Percentiles rank a stretch among this genome's conserved stretches.
These are phyloP conservation scores for Trachemys scripta DNA, from an alignment of 2,113 vertebrate genomes.

Conservation along the genomic window DNA sequence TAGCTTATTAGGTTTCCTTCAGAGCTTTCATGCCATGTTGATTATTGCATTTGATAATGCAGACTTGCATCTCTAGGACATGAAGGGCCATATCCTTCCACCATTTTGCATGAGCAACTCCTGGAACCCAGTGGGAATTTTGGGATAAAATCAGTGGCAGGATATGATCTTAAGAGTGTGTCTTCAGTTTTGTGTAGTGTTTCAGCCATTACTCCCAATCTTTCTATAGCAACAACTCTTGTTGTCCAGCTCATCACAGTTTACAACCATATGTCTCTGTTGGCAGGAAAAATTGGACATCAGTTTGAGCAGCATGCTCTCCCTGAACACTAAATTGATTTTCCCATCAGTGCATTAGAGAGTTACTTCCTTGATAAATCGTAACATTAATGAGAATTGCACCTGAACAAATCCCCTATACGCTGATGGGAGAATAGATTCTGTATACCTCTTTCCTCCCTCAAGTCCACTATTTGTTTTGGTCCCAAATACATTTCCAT, in stretches of 20 bases:
- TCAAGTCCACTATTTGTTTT: slow-evolving; percentile 42
- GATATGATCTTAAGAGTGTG: neutral
- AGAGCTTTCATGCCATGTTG: rapidly evolving
- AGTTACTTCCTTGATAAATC: slow-evolving; percentile 52
- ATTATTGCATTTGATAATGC: neutral
- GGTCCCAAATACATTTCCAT: slow-evolving; percentile 20
- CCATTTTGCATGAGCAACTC: neutral
- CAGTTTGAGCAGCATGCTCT: slow-evolving; percentile 41
- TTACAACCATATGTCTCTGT: slow-evolving; percentile 16
- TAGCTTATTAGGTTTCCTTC: neutral
- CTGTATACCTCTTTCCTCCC: slow-evolving; percentile 43
- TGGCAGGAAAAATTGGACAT: slow-evolving; percentile 31
- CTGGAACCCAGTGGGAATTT: neutral
- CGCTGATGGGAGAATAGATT: neutral
- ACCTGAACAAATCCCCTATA: slow-evolving; percentile 25
- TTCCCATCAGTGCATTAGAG: slow-evolving; percentile 56
- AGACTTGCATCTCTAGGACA: slow-evolving; percentile 35
- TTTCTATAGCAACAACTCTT: neutral
- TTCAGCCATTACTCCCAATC: slow-evolving; percentile 14
- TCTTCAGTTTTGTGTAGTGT: neutral
- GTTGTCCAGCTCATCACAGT: slow-evolving; percentile 38
- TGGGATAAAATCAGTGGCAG: neutral
- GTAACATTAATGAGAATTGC: slow-evolving; percentile 29
- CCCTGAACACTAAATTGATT: slow-evolving; percentile 48
- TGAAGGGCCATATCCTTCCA: neutral